Conservation (phyloP, 2,797 vertebrate species). For the Gymnoscopelus microlampas region DNA sequence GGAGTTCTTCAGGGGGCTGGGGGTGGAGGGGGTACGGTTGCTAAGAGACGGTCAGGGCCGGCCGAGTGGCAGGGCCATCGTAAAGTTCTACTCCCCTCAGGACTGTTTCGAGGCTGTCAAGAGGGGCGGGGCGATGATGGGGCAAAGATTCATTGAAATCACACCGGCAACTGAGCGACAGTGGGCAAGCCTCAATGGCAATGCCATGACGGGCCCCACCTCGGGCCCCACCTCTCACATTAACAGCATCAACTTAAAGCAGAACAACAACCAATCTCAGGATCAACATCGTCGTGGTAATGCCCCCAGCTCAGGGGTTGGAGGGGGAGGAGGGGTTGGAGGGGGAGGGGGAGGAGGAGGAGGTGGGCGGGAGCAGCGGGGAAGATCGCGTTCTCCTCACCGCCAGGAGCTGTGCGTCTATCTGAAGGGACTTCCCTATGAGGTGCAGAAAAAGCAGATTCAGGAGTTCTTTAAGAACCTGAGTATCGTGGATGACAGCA, state of each 20-base stretch:
- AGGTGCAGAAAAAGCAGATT: conserved; percentile 96
- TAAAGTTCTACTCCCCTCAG: conserved; percentile 94
- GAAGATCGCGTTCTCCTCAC: conserved; percentile 94
- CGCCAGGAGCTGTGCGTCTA: conserved; percentile 95
- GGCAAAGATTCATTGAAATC: conserved; percentile 95
- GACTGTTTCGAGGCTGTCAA: conserved; percentile 96
- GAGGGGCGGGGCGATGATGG: conserved; percentile 93
- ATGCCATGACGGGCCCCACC: neutral
- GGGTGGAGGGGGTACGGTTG: conserved; percentile 89
- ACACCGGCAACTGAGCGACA: conserved; percentile 93
- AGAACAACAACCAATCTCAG: conserved; percentile 65
- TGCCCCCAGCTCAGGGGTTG: conserved; percentile 1
- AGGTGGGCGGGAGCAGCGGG: conserved; percentile 84
- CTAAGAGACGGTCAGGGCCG: conserved; percentile 92
- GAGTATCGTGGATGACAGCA: conserved; percentile 93
- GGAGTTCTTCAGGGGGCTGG: conserved; percentile 94
- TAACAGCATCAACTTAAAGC: conserved; percentile 43
- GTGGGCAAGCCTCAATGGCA: conserved; percentile 84
- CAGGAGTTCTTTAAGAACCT: conserved; percentile 98
- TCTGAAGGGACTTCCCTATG: conserved; percentile 97
- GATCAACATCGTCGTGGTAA: conserved; percentile 74
- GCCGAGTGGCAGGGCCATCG: conserved; percentile 92
- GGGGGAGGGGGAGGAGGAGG: conserved; percentile 63
- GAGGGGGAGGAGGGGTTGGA: conserved; percentile 27
- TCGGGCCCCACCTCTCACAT: conserved; percentile 36